A percentile compares a stretch with the other conserved stretches of the same genome.
These are phyloP conservation scores for Bubo bubo DNA, from an alignment of 2,113 vertebrate species.

Conservation along the genomic window DNA sequence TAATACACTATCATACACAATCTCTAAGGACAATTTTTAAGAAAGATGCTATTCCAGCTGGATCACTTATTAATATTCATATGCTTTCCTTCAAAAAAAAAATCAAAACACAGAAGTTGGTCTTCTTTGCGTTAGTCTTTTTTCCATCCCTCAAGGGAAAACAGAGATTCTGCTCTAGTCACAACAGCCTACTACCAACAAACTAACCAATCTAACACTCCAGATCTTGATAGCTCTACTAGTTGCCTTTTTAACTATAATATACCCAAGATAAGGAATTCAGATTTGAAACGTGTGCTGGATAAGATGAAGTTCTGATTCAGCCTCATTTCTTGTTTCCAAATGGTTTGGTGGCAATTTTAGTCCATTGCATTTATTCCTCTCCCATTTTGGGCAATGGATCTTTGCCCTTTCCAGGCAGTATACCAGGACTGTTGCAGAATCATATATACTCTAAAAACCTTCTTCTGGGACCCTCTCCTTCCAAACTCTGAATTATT, in stretches of 20 bases:
- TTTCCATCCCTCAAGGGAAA: background rate
- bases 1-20: background rate
- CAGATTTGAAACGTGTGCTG: background rate
- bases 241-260: background rate
- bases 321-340: background rate
- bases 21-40: background rate
- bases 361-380: background rate
- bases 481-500: background rate
- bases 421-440: background rate
- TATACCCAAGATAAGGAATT: background rate
- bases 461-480: background rate
- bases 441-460: background rate
- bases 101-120: background rate
- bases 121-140: background rate
- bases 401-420: background rate
- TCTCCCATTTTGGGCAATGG: background rate
- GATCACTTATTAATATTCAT: conserved; percentile 31
- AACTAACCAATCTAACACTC: background rate
- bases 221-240: background rate
- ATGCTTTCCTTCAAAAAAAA: background rate
- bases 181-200: background rate
- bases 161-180: background rate
- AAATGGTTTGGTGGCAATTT: background rate
- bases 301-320: background rate
- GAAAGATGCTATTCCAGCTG: background rate